Evolutionary conservation across 2,888 invertebrate genomes (phyloP), one percentile per base, ranked within the genome.

Genomic region (Thera britannica): DNA sequence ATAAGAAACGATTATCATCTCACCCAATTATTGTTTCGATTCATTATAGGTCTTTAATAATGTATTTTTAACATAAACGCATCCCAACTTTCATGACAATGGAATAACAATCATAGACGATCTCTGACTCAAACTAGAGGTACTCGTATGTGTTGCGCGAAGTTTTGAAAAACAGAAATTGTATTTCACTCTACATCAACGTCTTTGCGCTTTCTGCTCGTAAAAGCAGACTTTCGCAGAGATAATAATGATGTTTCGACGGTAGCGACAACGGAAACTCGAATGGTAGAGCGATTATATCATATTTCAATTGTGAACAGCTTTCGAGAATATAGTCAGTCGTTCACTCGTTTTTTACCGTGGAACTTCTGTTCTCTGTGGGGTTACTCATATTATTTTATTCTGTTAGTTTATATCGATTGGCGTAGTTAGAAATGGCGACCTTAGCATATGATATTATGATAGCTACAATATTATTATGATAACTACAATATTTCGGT

Each of bases 121-220:
- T 34, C 52, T 34, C 34, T 3, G 52, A 9, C 34, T 51, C 34
- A 52, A 51, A 51, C 51, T 34, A 34, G 34, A 12, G 11, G 23
- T 51, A 51, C 23, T 23, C 9, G 44, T 51, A 9, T 52, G 52
- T 34, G 52, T 34, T 52, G 9, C 12, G 51, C 52, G 34, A 52
- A 52, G 52, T 52, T 52, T 52, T 34, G 52, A 34, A 52, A 34
- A 76, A 78, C 80, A 80, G 71, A 79, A 79, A 79, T 84, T 85
- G 49, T 52, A 52, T 34, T 52, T 34, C 34, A 52, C 34, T 52
- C 52, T 8, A 79, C 81, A 81, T 83, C 80, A 81, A 81, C 81
- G 80, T 81, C 79, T 85, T 83, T 80, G 83, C 87, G 84, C 85
- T 88, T 88, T 89, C 87, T 86, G 86, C 81, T 83, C 79, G 75